Base-by-base conservation (phyloP, 2,888 invertebrate genomes). In the Nebria salina region DNA sequence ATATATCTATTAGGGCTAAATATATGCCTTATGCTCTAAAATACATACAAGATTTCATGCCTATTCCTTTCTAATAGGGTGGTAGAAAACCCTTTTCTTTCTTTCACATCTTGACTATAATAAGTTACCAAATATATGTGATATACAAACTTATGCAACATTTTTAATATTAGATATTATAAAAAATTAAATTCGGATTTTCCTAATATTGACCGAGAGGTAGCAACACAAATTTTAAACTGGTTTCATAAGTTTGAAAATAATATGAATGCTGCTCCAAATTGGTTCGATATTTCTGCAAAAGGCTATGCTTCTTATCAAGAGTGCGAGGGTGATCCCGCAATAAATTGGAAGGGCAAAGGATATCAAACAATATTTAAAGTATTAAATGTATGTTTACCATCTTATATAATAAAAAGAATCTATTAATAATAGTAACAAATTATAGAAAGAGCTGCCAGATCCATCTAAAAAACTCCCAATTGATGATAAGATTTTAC, bases 271-370 rank as follows among this genome's bases (percentile, higher is more conserved):
- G 91, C 93, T 77, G 89, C 94, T 83, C 91, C 92, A 89, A 87
- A 92, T 87, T 89, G 95, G 92, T 89, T 91, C 89, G 90, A 93
- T 68, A 91, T 95, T 73, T 95, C 96, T 0, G 90, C 93, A 0
- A 89, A 89, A 82, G 93, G 93, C 0, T 89, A 93, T 65, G 87
- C 90, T 1, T 92, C 93, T 83, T 94, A 93, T 85, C 90, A 92
- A 91, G 88, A 89, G 0, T 95, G 95, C 86, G 92, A 93, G 8
- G 96, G 96, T 0, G 93, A 95, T 85, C 88, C 89, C 15, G 87
- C 93, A 84, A 89, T 94, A 3, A 92, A 94, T 85, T 97, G 95
- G 96, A 94, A 93, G 84, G 91, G 92, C 77, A 91, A 90, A 82
- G 95, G 95, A 1, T 96, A 92, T 86, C 90, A 89, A 83, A 93